Evolutionary conservation across 35 echinoderm and acorn worm genomes (phyloP).

Genomic region (Ophiothrix spiculata): DNA sequence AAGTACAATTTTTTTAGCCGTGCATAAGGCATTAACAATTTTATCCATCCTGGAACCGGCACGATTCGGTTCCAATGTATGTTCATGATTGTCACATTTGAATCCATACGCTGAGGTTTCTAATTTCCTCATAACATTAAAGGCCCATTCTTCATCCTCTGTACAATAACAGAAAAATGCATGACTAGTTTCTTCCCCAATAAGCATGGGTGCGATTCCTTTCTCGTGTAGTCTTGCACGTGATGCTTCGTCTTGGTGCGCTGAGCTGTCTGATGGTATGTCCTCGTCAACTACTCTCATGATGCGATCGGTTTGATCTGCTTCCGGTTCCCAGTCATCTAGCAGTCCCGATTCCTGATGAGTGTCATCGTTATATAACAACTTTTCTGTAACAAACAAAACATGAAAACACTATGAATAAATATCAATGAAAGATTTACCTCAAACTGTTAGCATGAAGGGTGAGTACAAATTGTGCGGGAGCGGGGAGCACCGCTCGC

Average conservation of each 20-base stretch:
- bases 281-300: constrained; percentile 25
- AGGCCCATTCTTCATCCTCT: constrained; percentile 81
- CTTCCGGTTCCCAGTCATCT: constrained; percentile 54
- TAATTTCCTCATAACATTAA: constrained; percentile 69
- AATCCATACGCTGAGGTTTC: constrained; percentile 87
- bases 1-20: constrained; percentile 74
- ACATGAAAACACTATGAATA: neutral
- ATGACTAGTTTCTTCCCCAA: constrained; percentile 87
- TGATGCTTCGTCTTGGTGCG: constrained; percentile 28
- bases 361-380: constrained; percentile 36
- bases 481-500: no score
- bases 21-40: constrained; percentile 77
- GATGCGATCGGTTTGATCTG: constrained; percentile 51
- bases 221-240: neutral
- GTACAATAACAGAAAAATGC: constrained; percentile 89
- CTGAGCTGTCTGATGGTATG: constrained; percentile 36
- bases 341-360: constrained; percentile 24
- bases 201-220: constrained; percentile 74
- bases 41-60: constrained; percentile 64
- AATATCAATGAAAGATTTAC: no score
- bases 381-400: constrained; percentile 28
- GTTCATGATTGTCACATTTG: constrained; percentile 63
- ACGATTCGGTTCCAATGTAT: constrained; percentile 66
- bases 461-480: no score
- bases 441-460: no score